Percentiles rank a stretch among this genome's conserved stretches.
These are phyloP conservation scores for Sebastes kiyomatsui DNA, from an alignment of 2,797 vertebrate species.

Conservation along the genomic window DNA sequence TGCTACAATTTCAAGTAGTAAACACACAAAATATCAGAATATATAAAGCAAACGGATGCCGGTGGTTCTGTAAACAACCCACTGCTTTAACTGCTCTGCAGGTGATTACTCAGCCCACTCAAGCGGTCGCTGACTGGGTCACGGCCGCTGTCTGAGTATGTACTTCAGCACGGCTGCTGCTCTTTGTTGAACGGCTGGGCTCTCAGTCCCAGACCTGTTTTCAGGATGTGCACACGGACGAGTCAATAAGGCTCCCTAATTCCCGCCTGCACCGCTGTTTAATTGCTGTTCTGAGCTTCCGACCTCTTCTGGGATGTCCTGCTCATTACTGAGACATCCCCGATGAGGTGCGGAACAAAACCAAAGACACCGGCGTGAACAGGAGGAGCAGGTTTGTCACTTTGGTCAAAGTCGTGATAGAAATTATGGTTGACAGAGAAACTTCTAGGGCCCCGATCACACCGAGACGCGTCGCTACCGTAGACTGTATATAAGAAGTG, in stretches of 20 bases:
- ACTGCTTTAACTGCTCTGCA: background rate
- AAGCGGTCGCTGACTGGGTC: background rate
- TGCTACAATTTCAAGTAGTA: background rate
- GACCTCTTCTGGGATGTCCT: slow-evolving; percentile 48
- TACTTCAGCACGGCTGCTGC: slow-evolving; percentile 1
- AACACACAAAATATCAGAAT: background rate
- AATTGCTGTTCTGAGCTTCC: slow-evolving; percentile 22
- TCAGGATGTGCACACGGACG: slow-evolving; percentile 20
- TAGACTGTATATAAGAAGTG: too few species aligned
- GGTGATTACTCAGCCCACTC: slow-evolving; percentile 35
- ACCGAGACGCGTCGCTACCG: too few species aligned
- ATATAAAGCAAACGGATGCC: background rate
- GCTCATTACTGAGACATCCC: slow-evolving; percentile 53
- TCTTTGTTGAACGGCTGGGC: background rate
- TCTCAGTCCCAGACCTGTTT: slow-evolving; percentile 29
- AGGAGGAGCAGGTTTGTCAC: background rate
- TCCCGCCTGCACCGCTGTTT: slow-evolving; percentile 27
- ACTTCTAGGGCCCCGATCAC: background rate
- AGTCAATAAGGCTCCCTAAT: slow-evolving; percentile 40
- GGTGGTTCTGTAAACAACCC: background rate
- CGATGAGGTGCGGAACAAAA: slow-evolving; percentile 23
- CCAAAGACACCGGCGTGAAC: background rate
- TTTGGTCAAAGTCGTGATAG: background rate
- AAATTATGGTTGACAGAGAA: background rate
- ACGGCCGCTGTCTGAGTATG: background rate